These are phyloP conservation scores for Salminus brasiliensis DNA, from an alignment of 2,113 vertebrate genomes.

Conservation along the genomic window DNA sequence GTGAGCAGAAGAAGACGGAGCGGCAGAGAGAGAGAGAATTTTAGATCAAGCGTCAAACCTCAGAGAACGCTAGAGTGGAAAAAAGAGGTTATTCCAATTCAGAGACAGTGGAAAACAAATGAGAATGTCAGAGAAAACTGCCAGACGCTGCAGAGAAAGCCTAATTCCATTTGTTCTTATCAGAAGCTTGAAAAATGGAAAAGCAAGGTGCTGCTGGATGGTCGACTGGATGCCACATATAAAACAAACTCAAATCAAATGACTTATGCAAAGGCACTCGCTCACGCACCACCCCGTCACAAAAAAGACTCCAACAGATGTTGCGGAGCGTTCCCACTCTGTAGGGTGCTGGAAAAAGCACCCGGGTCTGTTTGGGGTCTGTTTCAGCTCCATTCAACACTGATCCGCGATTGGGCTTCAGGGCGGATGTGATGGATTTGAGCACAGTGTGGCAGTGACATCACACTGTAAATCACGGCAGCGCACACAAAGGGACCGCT, in stretches of 20 bases:
- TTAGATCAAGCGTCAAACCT: not conserved
- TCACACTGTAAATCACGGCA: conserved; percentile 23
- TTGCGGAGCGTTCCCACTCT: conserved; percentile 1
- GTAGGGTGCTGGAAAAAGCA: not conserved
- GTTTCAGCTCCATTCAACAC: conserved; percentile 12
- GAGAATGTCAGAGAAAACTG: conserved; percentile 13
- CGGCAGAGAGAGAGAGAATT: not conserved
- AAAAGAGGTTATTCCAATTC: not conserved
- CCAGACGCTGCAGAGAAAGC: not conserved
- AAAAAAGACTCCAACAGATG: not conserved
- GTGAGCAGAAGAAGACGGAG: not conserved
- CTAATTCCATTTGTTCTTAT: conserved; percentile 16
- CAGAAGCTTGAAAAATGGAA: conserved; percentile 12
- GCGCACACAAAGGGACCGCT: not conserved
- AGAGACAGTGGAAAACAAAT: conserved; percentile 3
- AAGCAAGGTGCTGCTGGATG: not conserved
- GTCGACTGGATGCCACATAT: not conserved
- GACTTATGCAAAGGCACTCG: conserved; percentile 16
- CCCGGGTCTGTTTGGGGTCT: not conserved
- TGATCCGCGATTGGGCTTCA: conserved; percentile 1
- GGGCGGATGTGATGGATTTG: conserved; percentile 23
- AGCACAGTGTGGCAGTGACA: conserved; percentile 20
- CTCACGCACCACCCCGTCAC: not conserved
- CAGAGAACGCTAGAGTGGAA: not conserved
- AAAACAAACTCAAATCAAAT: conserved; percentile 15